Evolutionary conservation across 2,888 invertebrate genomes (phyloP), one percentile per base, ranked within the genome.

Genomic region (Ypsolopha scabrella): DNA sequence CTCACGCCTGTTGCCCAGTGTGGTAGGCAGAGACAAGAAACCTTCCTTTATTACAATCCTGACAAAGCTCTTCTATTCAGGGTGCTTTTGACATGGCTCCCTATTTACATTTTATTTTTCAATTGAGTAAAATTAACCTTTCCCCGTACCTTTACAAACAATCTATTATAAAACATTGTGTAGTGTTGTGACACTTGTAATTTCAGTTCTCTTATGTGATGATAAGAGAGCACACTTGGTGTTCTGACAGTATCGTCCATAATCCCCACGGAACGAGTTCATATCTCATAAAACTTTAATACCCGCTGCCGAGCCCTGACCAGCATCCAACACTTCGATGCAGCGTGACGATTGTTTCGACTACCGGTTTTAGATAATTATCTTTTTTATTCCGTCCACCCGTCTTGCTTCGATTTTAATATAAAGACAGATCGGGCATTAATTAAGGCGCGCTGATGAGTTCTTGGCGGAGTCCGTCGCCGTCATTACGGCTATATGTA

Each of bases 401-500:
- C 61, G 55, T 58, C 59, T 58, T 53, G 54, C 55, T 70, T 76
- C 68, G 80, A 82, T 83, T 81, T 81, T 80, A 82, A 81, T 83
- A 82, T 79, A 82, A 83, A 81, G 83, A 82, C 85, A 83, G 82
- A 83, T 85, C 80, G 69, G 72, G 80, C 75, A 83, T 85, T 86
- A 86, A 86, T 86, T 86, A 86, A 85, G 78, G 70, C 67, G 68
- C 72, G 70, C 68, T 85, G 85, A 86, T 85, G 85, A 86, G 82
- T 75, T 81, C 63, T 70, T 68, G 59, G 68, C 73, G 39, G 41
- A 14, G 37, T 7, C 48, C 37, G 33, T 14, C 6, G 38, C 44
- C 63, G 72, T 82, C 85, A 83, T 85, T 85, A 85, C 73, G 65
- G 68, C 70, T 71, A 70, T 80, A 81, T 83, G 80, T 81, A 77